Conservation (phyloP, 2,888 invertebrate species). For the Rhamphomyia laevipes region DNA sequence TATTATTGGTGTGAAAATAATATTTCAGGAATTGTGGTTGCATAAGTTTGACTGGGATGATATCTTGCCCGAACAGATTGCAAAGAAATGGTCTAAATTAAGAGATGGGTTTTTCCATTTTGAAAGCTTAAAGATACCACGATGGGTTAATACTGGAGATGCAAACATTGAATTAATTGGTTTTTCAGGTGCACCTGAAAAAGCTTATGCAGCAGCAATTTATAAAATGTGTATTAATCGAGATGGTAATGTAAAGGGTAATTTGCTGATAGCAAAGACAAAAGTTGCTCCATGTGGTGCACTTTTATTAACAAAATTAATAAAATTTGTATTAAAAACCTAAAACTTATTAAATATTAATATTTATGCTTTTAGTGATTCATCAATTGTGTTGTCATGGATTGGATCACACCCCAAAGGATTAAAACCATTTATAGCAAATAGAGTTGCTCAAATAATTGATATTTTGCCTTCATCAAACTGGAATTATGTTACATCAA, state of each 20-base stretch:
- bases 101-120: background rate
- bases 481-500: background rate
- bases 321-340: background rate
- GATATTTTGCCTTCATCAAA: background rate
- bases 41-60: conserved; percentile 4
- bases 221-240: background rate
- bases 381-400: background rate
- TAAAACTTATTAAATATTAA: too few relatives aligned
- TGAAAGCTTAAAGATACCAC: background rate
- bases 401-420: background rate
- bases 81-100: background rate
- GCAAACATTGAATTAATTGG: background rate
- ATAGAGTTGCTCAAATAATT: background rate
- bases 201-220: background rate
- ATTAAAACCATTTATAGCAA: background rate
- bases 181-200: background rate
- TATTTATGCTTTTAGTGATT: too few relatives aligned
- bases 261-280: background rate
- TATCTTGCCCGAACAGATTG: background rate
- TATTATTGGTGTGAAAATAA: conserved; percentile 3
- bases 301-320: background rate
- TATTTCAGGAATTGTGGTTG: conserved; percentile 4
- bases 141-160: background rate
- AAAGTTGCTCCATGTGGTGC: background rate
- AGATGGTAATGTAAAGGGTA: background rate